Conservation (phyloP, 2,888 invertebrate genomes). For the Lypha dubia region DNA sequence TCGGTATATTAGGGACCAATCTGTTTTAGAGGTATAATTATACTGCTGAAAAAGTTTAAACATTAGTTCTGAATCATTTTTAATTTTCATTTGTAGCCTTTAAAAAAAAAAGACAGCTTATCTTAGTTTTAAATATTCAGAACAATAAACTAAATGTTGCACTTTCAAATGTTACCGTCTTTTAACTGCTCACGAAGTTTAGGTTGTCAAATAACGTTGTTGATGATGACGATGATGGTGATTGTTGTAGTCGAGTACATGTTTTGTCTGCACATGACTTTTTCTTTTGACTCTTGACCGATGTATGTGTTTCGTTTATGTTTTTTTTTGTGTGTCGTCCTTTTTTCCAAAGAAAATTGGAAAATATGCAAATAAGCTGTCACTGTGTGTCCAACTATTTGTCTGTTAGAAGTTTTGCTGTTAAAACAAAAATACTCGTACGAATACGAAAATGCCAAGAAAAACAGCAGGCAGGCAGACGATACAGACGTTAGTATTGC, state of each 20-base stretch:
- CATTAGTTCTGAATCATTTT: no score
- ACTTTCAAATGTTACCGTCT: not conserved
- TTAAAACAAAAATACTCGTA: conserved; percentile 38
- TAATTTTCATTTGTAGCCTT: not conserved
- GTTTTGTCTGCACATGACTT: conserved; percentile 70
- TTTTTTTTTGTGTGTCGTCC: conserved; percentile 14
- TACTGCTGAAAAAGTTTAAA: no score
- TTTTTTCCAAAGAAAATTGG: conserved; percentile 78
- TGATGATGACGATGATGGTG: conserved; percentile 55
- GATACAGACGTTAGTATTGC: not conserved
- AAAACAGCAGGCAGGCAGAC: conserved; percentile 14
- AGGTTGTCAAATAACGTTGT: conserved; percentile 53
- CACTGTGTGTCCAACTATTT: conserved; percentile 55
- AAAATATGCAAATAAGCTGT: conserved; percentile 80
- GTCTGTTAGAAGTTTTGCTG: conserved; percentile 52
- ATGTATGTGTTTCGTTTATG: conserved; percentile 34
- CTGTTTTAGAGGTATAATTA: no score
- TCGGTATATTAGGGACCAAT: no score
- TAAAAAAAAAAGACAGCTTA: no score
- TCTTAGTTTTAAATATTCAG: not conserved
- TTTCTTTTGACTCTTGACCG: conserved; percentile 58
- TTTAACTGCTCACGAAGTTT: conserved; percentile 29
- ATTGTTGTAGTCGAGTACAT: conserved; percentile 55
- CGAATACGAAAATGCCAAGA: conserved; percentile 65
- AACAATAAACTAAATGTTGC: not conserved